phyloP scores from a whole-genome alignment of 2,113 vertebrate genomes.

The Tetrax tetrax region DNA sequence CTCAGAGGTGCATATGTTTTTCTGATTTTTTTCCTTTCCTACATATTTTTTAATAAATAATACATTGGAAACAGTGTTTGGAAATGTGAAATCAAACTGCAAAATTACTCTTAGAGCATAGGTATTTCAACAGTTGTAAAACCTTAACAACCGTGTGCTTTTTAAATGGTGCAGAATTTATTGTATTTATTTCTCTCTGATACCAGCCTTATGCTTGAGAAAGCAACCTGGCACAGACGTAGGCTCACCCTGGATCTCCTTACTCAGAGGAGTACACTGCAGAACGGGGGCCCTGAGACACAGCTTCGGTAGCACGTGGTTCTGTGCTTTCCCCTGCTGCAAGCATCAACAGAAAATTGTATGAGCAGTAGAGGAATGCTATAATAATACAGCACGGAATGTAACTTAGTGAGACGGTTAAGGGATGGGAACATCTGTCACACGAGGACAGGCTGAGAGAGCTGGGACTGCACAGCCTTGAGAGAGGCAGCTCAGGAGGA shows the following conservation, averaged over 20 bases:
- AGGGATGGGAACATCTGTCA: background rate
- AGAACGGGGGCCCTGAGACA: background rate
- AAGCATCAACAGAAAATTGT: background rate
- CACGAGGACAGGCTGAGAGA: background rate
- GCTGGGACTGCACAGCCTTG: background rate
- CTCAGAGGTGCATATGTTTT: background rate
- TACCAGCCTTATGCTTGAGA: background rate
- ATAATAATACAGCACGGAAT: background rate
- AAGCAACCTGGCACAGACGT: background rate
- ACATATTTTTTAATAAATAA: background rate
- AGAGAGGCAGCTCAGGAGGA: background rate
- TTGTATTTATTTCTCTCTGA: background rate
- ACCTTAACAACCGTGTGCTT: background rate
- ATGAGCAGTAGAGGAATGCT: no score
- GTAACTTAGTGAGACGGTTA: background rate
- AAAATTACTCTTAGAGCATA: background rate
- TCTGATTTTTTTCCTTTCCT: background rate
- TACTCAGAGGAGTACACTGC: background rate
- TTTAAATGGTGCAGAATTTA: background rate
- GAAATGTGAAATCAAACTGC: background rate
- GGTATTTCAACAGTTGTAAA: background rate
- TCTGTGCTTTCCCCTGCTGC: background rate
- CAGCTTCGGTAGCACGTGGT: fast-evolving
- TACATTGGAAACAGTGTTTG: background rate
- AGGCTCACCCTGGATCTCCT: background rate